phyloP scores from a whole-genome alignment of 2,797 vertebrate genomes.

The Enteromius unitaeniatus region DNA sequence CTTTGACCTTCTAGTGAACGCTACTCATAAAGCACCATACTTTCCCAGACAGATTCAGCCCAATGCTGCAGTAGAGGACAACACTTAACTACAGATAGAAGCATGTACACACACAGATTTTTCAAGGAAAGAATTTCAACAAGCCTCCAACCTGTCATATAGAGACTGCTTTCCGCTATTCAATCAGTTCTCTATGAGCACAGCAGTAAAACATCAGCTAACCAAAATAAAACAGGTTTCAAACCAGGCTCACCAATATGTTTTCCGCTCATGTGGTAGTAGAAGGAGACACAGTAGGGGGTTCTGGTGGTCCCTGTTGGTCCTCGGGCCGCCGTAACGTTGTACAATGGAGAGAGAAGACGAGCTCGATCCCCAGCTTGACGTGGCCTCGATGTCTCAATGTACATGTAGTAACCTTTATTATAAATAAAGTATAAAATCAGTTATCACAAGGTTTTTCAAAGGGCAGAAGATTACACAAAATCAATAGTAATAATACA shows the following conservation, averaged over 20 bases:
- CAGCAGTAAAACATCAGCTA: background rate
- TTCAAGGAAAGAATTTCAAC: background rate
- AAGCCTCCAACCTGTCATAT: background rate
- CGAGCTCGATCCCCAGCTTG: constrained; percentile 89
- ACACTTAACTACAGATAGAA: background rate
- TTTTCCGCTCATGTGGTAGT: constrained; percentile 98
- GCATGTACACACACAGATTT: background rate
- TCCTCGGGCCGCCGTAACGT: constrained; percentile 83
- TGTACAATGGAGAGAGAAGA: constrained; percentile 93
- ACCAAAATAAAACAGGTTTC: background rate
- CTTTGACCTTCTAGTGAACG: constrained; percentile 30
- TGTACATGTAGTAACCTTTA: constrained; percentile 98
- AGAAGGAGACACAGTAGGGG: constrained; percentile 94
- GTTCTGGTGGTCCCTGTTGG: constrained; percentile 74
- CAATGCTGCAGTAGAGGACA: background rate
- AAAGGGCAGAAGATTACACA: background rate
- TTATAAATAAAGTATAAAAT: constrained; percentile 42
- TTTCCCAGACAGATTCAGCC: constrained; percentile 18
- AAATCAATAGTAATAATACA: background rate
- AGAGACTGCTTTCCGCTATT: background rate
- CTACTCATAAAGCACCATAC: constrained; percentile 21
- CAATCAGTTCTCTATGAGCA: background rate
- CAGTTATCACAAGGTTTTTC: constrained; percentile 14
- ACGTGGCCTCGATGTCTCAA: constrained; percentile 90
- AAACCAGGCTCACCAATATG: constrained; percentile 91